Evolutionary conservation across 2,113 vertebrate species (phyloP).

Genomic region (Panthera leo): DNA sequence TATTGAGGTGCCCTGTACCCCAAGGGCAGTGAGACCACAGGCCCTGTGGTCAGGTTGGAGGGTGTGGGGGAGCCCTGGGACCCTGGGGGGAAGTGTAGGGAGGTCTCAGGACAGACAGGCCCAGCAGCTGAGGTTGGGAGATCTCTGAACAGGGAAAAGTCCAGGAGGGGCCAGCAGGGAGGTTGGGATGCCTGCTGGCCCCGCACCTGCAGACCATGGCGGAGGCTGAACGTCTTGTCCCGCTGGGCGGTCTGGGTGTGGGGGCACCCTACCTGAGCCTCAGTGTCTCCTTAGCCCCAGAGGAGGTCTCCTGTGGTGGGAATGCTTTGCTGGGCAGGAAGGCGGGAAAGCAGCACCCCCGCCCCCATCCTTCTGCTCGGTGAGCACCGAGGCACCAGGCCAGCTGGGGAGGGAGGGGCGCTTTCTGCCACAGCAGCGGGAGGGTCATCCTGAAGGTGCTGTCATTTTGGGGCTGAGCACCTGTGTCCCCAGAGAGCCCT

Average conservation of each 20-base stretch:
- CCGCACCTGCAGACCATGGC: accelerated
- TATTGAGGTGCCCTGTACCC: not conserved
- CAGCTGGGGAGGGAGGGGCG: not conserved
- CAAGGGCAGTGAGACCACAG: not conserved
- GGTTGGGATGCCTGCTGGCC: not conserved
- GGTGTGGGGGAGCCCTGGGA: not conserved
- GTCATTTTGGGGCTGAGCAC: not conserved
- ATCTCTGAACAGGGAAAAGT: not conserved
- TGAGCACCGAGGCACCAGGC: not conserved
- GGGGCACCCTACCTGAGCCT: not conserved
- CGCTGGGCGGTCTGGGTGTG: accelerated
- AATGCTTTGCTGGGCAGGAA: not conserved
- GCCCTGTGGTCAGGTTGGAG: not conserved
- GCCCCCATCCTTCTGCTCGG: not conserved
- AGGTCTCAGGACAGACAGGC: no score
- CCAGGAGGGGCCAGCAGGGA: not conserved
- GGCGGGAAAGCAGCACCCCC: not conserved
- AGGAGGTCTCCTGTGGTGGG: not conserved
- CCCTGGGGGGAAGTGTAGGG: no score
- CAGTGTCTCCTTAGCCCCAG: not conserved
- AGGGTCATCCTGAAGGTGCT: not conserved
- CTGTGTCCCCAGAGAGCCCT: not conserved
- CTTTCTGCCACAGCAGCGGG: not conserved
- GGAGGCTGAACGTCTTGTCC: not conserved
- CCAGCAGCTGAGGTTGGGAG: not conserved